Conservation (phyloP, 2,113 vertebrate genomes). For the Macrotis lagotis region DNA sequence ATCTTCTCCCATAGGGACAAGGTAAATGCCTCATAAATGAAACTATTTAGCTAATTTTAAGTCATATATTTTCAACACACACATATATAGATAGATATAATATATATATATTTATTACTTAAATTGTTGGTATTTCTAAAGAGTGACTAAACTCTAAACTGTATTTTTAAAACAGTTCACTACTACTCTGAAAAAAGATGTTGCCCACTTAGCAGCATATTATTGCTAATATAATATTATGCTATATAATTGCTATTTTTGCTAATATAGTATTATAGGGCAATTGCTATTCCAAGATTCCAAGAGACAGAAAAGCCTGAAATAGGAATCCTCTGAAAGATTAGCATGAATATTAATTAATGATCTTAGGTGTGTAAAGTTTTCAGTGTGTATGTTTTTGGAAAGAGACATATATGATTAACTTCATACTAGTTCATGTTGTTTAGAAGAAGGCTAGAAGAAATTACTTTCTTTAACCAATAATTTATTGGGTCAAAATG, state of each 20-base stretch:
- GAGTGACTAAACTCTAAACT: background rate
- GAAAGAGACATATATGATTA: background rate
- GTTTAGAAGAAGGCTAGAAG: background rate
- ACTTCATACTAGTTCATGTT: background rate
- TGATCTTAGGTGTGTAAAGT: background rate
- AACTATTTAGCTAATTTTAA: conserved; percentile 20
- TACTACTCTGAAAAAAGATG: background rate
- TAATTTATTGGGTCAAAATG: background rate
- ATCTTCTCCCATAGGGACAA: conserved; percentile 38
- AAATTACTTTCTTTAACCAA: background rate
- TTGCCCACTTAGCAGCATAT: background rate
- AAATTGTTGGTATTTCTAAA: background rate
- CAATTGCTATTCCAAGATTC: background rate
- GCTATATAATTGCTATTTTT: background rate
- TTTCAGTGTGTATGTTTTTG: background rate
- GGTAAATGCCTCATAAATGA: conserved; percentile 37
- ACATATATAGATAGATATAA: no score
- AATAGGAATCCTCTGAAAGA: background rate
- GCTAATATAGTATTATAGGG: background rate
- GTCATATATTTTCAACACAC: background rate
- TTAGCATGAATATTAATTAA: background rate
- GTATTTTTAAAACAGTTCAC: background rate
- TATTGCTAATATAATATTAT: background rate
- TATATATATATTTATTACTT: background rate
- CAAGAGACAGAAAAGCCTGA: background rate